Conservation (phyloP, 2,113 vertebrate genomes). For the Neogale vison region DNA sequence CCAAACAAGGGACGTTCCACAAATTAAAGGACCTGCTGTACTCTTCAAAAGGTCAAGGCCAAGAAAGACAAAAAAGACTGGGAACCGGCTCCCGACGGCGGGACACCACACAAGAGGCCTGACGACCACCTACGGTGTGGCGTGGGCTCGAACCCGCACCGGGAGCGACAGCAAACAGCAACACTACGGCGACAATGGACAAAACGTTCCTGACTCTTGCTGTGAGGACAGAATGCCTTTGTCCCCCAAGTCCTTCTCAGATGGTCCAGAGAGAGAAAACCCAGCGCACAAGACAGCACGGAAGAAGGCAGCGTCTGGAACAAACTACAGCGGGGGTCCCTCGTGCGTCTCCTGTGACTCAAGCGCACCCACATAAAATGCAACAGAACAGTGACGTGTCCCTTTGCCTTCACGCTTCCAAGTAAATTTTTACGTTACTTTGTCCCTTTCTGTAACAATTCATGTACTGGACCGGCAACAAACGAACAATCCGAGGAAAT, state of each 20-base stretch:
- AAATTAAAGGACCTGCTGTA: not conserved
- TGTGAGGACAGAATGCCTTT: not conserved
- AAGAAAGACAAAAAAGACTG: no score
- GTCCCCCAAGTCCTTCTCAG: not conserved
- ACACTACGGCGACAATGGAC: no score
- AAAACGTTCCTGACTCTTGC: rapidly evolving
- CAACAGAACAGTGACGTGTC: no score
- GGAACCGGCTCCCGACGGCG: not conserved
- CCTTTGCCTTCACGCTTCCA: not conserved
- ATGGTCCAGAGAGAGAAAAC: not conserved
- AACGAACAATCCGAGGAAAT: not conserved
- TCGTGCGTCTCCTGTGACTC: rapidly evolving
- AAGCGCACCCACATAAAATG: not conserved
- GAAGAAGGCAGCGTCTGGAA: rapidly evolving
- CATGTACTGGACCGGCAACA: not conserved
- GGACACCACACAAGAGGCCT: not conserved
- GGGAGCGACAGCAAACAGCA: rapidly evolving
- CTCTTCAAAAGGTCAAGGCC: not conserved
- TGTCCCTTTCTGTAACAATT: not conserved
- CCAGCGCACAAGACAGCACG: rapidly evolving
- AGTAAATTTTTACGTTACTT: not conserved
- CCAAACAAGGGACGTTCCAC: not conserved
- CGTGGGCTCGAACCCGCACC: rapidly evolving
- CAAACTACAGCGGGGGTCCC: rapidly evolving
- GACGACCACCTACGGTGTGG: rapidly evolving